phyloP scores from a whole-genome alignment of 2,888 invertebrate species.

The Formica aserva region DNA sequence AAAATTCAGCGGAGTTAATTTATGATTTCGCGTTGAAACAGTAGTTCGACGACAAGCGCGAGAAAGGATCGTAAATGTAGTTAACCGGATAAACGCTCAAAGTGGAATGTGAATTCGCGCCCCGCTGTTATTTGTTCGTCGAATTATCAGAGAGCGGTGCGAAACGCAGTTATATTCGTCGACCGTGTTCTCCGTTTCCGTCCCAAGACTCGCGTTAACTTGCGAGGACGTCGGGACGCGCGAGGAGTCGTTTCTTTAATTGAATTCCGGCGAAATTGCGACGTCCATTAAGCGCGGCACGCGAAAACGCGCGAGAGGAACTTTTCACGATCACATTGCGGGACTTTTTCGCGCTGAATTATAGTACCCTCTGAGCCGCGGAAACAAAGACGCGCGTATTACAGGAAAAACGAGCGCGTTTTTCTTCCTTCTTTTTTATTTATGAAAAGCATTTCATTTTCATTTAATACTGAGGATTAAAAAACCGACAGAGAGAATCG shows the following conservation, averaged over 20 bases:
- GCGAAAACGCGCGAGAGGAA: slow-evolving; percentile 31
- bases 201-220: slow-evolving; percentile 19
- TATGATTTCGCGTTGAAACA: slow-evolving; percentile 27
- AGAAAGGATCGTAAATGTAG: slow-evolving; percentile 30
- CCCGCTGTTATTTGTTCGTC: slow-evolving; percentile 35
- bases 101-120: slow-evolving; percentile 20
- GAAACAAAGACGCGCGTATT: not conserved
- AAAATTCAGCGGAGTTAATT: slow-evolving; percentile 35
- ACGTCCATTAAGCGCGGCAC: slow-evolving; percentile 73
- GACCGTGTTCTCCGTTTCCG: slow-evolving; percentile 33
- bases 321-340: slow-evolving; percentile 29
- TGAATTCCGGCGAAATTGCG: slow-evolving; percentile 72
- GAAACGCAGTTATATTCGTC: slow-evolving; percentile 39
- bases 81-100: slow-evolving; percentile 16
- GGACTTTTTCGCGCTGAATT: slow-evolving; percentile 25
- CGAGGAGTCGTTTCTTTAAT: slow-evolving; percentile 62
- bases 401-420: not conserved
- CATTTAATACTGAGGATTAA: not conserved
- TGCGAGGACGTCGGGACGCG: slow-evolving; percentile 35
- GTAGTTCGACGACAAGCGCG: slow-evolving; percentile 11
- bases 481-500: not conserved
- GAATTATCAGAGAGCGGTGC: slow-evolving; percentile 18
- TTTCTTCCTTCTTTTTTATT: not conserved
- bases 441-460: not conserved
- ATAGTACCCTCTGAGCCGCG: not conserved